Conservation (phyloP, 2,113 vertebrate genomes). For the Girardinichthys multiradiatus region DNA sequence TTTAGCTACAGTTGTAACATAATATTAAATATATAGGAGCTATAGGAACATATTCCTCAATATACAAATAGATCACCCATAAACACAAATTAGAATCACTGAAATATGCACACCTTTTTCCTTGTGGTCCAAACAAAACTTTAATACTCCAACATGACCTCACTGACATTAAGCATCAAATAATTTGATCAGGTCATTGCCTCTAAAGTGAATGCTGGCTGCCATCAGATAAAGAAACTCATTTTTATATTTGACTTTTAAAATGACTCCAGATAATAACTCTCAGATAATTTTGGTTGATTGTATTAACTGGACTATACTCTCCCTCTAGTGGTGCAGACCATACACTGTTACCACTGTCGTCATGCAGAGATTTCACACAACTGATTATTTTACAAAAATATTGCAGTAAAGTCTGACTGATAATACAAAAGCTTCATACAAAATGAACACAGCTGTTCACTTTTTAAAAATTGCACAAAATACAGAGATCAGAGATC, state of each 20-base stretch:
- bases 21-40: conserved; percentile 11
- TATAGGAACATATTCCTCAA: conserved; percentile 12
- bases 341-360: not conserved
- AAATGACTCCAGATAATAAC: not conserved
- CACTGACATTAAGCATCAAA: not conserved
- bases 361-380: conserved; percentile 54
- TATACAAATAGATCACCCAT: conserved; percentile 53
- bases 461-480: conserved; percentile 31
- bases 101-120: not conserved
- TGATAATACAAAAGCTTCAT: conserved; percentile 5
- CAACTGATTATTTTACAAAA: conserved; percentile 23
- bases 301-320: not conserved
- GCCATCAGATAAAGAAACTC: not conserved
- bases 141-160: not conserved
- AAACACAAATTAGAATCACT: conserved; percentile 29
- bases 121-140: conserved; percentile 33
- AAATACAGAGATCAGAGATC: conserved; percentile 1
- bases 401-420: conserved; percentile 6
- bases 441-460: conserved; percentile 25
- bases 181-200: not conserved
- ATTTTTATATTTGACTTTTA: not conserved
- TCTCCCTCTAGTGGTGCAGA: conserved; percentile 9
- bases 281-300: not conserved
- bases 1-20: conserved; percentile 41
- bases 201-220: not conserved